Base-by-base conservation (phyloP, 2,113 vertebrate genomes). In the Aegithalos caudatus region DNA sequence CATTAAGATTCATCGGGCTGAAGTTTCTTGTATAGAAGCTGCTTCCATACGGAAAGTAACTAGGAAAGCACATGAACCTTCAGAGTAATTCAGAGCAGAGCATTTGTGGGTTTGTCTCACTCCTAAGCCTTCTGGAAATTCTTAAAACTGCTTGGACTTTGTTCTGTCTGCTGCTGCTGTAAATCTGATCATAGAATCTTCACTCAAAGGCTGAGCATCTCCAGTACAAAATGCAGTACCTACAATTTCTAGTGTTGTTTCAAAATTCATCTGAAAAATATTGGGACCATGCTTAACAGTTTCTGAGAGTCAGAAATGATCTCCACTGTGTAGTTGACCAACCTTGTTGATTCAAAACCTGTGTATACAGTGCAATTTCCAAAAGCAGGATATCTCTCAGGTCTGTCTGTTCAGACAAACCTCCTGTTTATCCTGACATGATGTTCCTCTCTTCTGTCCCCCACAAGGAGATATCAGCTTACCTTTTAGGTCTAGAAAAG, bases 201-300 rank as follows among this genome's bases (percentile, higher is more conserved):
- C 2, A 16, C 29, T n/a, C 8, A 40, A 27, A 58, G 18, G 12
- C 15, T 73, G 64, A 29, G 5, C 16, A 45, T 14, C 8, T 5
- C 5, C 17, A 24, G 7, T 7, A 71, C 20, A 72, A 45, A 33
- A 27, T 35, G n/a, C 12, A 70, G 40, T 35, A 28, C 2, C 7
- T 45, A 28, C 2, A 48, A 19, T 38, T 81, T 66, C 20, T 50
- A 67, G 8, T 27, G 16, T 40, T 47, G 53, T 65, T 84, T 78
- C 5, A n/a, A 72, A 77, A 60, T 25, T 64, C 2, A 64, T 33
- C 6, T 0, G 14, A 1, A 37, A 74, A 70, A 54, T 28, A 9
- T 0, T 33, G 4, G 7, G 5, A 57, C 62, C 8, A 21, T 8
- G 1, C 1, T 50, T 58, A 33, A 11, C 13, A 14, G 16, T 67